A percentile compares a stretch with the other conserved stretches of the same genome.
These are phyloP conservation scores for Acanthosepion pharaonis DNA, from an alignment of 2,888 invertebrate species.

Conservation along the genomic window DNA sequence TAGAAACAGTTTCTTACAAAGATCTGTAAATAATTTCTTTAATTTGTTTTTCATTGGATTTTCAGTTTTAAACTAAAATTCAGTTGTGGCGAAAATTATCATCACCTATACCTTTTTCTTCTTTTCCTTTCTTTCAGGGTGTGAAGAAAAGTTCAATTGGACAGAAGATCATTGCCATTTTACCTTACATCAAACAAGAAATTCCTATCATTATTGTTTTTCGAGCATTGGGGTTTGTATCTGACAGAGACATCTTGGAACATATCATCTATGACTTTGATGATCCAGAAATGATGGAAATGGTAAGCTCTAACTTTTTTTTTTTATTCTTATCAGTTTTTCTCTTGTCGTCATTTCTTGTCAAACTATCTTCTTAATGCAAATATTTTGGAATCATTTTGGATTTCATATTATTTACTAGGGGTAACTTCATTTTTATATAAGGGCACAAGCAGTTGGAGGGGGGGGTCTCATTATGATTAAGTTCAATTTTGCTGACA, in stretches of 20 bases:
- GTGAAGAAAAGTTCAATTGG: constrained; percentile 99
- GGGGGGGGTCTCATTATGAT: too few relatives aligned
- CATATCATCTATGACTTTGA: constrained; percentile 99
- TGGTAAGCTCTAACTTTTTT: constrained; percentile 79
- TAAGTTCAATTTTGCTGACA: too few relatives aligned
- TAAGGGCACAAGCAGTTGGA: too few relatives aligned
- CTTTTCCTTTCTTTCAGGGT: constrained; percentile 79
- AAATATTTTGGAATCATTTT: neutral
- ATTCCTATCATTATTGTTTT: constrained; percentile 99
- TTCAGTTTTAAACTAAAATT: neutral
- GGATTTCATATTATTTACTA: too few relatives aligned
- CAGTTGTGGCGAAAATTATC: neutral
- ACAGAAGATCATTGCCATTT: constrained; percentile 96
- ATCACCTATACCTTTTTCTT: neutral
- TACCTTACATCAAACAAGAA: constrained; percentile 99
- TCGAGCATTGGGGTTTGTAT: constrained; percentile 98
- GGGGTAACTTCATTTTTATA: too few relatives aligned
- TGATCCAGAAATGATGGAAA: constrained; percentile 99
- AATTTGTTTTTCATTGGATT: neutral
- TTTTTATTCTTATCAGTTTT: neutral
- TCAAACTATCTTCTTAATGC: neutral
- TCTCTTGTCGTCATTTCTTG: neutral
- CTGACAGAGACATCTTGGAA: constrained; percentile 98
- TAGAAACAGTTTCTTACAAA: too few relatives aligned
- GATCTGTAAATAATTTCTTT: neutral